These are phyloP conservation scores for Seriola aureovittata DNA, from an alignment of 2,113 vertebrate genomes.

Conservation along the genomic window DNA sequence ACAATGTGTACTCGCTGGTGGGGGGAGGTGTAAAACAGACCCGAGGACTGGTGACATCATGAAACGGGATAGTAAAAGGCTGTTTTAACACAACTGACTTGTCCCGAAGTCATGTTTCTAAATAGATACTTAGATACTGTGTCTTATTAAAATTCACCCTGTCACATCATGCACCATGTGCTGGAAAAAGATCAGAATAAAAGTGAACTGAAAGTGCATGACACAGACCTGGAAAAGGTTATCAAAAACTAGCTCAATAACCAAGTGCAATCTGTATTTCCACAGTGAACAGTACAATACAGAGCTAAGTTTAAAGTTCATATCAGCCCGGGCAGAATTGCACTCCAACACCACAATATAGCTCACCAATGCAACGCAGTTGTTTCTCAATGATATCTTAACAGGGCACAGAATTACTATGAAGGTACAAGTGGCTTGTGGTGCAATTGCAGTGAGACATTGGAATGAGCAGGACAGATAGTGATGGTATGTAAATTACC, in stretches of 20 bases:
- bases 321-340: slow-evolving; percentile 11
- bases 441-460: slow-evolving; percentile 8
- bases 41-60: neutral
- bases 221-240: slow-evolving; percentile 10
- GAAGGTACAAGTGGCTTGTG: neutral
- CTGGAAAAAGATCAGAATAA: neutral
- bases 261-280: slow-evolving; percentile 19
- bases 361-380: slow-evolving; percentile 7
- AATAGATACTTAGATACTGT: slow-evolving; percentile 9
- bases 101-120: slow-evolving; percentile 1
- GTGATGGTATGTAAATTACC: slow-evolving; percentile 36
- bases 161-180: neutral
- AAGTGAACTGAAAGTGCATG: neutral
- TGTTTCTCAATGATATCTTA: slow-evolving; percentile 23
- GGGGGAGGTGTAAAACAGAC: slow-evolving; percentile 13
- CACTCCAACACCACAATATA: slow-evolving; percentile 3
- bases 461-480: slow-evolving; percentile 19
- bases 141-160: neutral
- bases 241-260: slow-evolving; percentile 23
- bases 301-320: slow-evolving; percentile 70
- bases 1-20: neutral
- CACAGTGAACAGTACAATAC: slow-evolving; percentile 7
- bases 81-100: neutral
- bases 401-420: neutral
- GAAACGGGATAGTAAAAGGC: neutral